A percentile compares a stretch with the other conserved stretches of the same genome.
Conservation (phyloP, 1,140 invertebrate genomes). For the Hestina assimilis region DNA sequence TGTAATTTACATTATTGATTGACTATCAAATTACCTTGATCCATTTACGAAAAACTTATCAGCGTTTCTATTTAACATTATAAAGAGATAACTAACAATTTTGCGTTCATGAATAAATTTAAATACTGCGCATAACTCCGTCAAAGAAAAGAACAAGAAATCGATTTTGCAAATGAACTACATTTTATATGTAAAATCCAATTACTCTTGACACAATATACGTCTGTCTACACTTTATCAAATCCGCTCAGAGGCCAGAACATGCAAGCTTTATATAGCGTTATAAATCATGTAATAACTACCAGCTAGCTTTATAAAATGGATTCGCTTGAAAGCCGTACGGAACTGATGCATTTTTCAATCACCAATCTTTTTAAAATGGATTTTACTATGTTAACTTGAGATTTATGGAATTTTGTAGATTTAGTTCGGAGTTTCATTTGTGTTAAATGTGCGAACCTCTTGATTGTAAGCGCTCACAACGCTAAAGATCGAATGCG, state of each 20-base stretch:
- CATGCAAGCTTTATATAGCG: conserved; percentile 55
- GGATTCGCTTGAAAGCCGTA: conserved; percentile 44
- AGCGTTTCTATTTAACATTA: too few species aligned
- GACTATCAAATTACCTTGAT: too few species aligned
- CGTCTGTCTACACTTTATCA: conserved; percentile 52
- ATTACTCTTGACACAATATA: conserved; percentile 51
- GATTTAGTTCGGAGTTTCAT: background rate
- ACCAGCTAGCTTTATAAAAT: conserved; percentile 57
- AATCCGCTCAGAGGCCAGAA: conserved; percentile 39
- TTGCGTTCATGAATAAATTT: too few species aligned
- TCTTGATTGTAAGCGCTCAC: too few species aligned
- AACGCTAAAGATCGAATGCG: too few species aligned
- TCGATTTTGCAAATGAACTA: conserved; percentile 7
- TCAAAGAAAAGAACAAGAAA: background rate
- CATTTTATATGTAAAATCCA: conserved; percentile 51
- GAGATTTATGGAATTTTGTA: background rate
- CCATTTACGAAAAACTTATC: too few species aligned
- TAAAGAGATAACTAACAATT: too few species aligned
- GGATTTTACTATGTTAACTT: background rate
- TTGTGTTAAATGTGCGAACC: too few species aligned
- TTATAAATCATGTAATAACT: conserved; percentile 65
- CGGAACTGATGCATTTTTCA: conserved; percentile 45
- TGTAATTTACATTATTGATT: too few species aligned
- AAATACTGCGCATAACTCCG: background rate
- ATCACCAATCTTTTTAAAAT: conserved; percentile 29